These are phyloP conservation scores for Zosterops pallidus DNA, from an alignment of 2,113 vertebrate genomes.

Conservation along the genomic window DNA sequence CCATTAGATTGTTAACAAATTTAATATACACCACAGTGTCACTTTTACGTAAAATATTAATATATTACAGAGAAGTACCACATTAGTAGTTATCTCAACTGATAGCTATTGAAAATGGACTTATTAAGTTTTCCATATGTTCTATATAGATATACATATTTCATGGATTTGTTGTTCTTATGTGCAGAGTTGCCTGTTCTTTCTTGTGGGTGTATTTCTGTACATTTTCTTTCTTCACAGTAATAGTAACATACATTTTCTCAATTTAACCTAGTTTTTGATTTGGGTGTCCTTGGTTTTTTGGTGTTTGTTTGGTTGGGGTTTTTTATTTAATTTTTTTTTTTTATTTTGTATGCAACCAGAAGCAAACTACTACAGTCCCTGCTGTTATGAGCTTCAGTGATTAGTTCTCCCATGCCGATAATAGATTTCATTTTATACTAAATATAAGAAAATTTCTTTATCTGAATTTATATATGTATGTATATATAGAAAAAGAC, in stretches of 20 bases:
- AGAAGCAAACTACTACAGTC: background rate
- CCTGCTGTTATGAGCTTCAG: background rate
- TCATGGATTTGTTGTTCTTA: background rate
- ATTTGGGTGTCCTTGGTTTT: background rate
- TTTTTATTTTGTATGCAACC: background rate
- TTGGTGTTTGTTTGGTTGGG: background rate
- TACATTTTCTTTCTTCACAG: background rate
- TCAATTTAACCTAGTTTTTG: background rate
- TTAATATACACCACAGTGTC: slow-evolving; percentile 33
- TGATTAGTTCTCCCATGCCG: background rate
- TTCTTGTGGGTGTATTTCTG: background rate
- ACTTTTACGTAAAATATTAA: slow-evolving; percentile 63
- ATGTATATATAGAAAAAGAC: background rate
- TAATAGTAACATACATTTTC: background rate
- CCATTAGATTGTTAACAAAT: slow-evolving; percentile 26
- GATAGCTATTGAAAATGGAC: slow-evolving; percentile 31
- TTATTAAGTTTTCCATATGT: background rate
- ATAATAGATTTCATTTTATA: background rate
- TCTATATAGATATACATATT: background rate
- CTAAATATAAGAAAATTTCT: background rate
- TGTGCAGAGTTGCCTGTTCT: background rate
- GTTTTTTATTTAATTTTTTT: background rate
- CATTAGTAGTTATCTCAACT: background rate
- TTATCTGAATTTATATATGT: background rate
- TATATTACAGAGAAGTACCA: background rate